Evolutionary conservation across 2,797 vertebrate genomes (phyloP), one percentile per base, ranked within the genome.

Genomic region (Chelmon rostratus): DNA sequence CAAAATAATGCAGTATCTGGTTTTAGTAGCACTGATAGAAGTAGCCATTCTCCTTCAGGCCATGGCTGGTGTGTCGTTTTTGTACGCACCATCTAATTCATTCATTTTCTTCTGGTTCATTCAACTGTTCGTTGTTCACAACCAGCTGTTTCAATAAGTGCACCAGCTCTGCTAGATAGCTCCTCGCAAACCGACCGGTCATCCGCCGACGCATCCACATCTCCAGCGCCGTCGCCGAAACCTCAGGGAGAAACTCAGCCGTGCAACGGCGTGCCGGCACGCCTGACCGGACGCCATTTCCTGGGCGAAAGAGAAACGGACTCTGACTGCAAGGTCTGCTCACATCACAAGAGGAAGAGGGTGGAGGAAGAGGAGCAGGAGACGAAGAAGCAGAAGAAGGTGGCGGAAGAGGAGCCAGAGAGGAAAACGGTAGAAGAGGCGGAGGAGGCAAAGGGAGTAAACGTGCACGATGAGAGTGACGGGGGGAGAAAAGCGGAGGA

Each of bases 211-310:
- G 77, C 85, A 7, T 82, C 91, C 81, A 82, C 82, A 1, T 87
- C 88, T 25, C 56, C 83, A 3, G 31, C n/a, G 2, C 42, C 40
- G 0, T 81, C 79, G 4, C 59, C 80, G 0, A 82, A 87, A 72
- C 79, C 76, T 82, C 89, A 84, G 78, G 83, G 56, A 81, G 79
- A 88, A 38, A 53, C 35, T 4, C 81, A 73, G 52, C 69, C 65
- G 0, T 38, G 67, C 16, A 64, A 65, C 1, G 78, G 83, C 16
- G 40, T 92, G 57, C 93, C 92, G 0, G 73, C 86, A 0, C 92
- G 93, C 44, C 85, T 94, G 4, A 88, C 69, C 0, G 93, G 92
- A 16, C 92, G 92, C 54, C 93, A 94, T 78, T 94, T 94, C 88
- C 82, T 91, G 76, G 91, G 57, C 57, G 74, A 59, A 77, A 88